Base-by-base conservation (phyloP, 2,888 invertebrate species). In the Tetheella fluctuosa region DNA sequence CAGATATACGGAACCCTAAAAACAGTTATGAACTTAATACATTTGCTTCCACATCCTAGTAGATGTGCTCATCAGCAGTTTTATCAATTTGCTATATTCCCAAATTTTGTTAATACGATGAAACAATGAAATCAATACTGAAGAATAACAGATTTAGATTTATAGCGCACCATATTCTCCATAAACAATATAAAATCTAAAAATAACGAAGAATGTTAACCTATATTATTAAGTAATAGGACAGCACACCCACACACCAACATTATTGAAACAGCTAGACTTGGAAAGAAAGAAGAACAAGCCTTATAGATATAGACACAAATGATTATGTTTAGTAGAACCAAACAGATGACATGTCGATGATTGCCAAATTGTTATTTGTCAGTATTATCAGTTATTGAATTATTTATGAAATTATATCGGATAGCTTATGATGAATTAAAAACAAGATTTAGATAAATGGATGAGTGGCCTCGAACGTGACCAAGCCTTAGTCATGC, bases 401-500 rank as follows among this genome's bases (percentile, higher is more conserved):
- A 73, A 71, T 67, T 68, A 37, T 60, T 54, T 54, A 67, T 64
- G 67, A 57, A 58, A 61, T 65, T 68, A 63, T 67, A 23, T 55
- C 17, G 20, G 23, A 34, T 23, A 66, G 67, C 63, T 58, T 63
- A 62, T 64, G 61, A 34, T 55, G 55, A 23, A 55, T 34, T 55
- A 34, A 55, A 30, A 54, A 64, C 57, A 63, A 73, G 70, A 70
- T 65, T 68, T 65, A 64, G 68, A 71, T 77, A 74, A 65, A 75
- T 85, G 85, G 77, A 71, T 76, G 76, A 80, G 75, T 68, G 63
- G 72, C 68, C 48, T 73, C 76, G 67, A 66, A 73, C 69, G 79
- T 77, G 84, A 81, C 76, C 74, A 89, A 86, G 85, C 86, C 81
- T 79, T 79, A 73, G 69, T 83, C 91, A 91, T 90, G 91, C 90